phyloP scores from a whole-genome alignment of 2,797 vertebrate species.

The Sitta carolinensis region DNA sequence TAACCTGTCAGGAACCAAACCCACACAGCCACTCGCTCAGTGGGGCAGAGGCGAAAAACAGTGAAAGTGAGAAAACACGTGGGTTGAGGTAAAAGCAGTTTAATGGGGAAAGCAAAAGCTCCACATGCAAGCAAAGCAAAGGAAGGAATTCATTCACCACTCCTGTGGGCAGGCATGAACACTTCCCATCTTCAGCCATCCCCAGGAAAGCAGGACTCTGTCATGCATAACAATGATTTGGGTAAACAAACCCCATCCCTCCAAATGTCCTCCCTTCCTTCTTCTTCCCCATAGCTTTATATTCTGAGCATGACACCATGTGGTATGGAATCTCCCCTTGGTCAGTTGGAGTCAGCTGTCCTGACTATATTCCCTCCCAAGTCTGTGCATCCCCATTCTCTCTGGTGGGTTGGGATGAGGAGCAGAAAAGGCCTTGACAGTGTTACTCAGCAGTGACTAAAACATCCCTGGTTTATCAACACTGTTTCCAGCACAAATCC shows the following conservation, averaged over 20 bases:
- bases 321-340: background rate
- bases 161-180: background rate
- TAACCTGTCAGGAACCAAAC: background rate
- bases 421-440: background rate
- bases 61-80: rapidly evolving
- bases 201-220: background rate
- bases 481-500: background rate
- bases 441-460: background rate
- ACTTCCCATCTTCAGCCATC: background rate
- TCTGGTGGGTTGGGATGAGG: background rate
- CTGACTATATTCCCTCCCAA: background rate
- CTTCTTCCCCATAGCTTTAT: background rate
- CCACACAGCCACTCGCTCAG: background rate
- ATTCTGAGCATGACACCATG: background rate
- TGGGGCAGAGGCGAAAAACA: background rate
- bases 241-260: background rate
- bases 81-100: background rate
- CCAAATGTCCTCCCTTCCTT: background rate
- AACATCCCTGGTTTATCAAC: background rate
- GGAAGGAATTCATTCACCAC: background rate
- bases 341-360: background rate
- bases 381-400: background rate
- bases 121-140: background rate
- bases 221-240: background rate
- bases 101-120: background rate